Evolutionary conservation across 2,888 invertebrate species (phyloP).

Genomic region (Tetheella fluctuosa): DNA sequence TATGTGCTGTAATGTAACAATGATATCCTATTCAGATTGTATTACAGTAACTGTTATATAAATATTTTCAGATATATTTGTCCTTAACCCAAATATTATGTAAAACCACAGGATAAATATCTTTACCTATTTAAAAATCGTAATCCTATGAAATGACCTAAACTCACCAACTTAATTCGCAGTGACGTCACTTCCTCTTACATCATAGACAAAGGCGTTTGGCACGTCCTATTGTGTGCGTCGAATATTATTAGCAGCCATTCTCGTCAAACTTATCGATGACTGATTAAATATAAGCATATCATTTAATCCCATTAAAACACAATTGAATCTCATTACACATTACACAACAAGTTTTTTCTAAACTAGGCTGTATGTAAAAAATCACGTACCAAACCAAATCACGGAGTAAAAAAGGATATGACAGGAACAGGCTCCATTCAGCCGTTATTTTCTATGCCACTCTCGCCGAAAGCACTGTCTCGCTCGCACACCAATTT

Average conservation of each 20-base stretch:
- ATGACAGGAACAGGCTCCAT: conserved; percentile 43
- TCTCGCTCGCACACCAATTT: conserved; percentile 31
- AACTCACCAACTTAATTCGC: background rate
- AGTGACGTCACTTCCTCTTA: conserved; percentile 38
- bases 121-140: background rate
- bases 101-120: background rate
- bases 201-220: conserved; percentile 26
- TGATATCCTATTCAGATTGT: no score
- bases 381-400: conserved; percentile 27
- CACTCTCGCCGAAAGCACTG: conserved; percentile 21
- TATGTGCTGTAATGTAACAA: no score
- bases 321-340: background rate
- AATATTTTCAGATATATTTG: no score
- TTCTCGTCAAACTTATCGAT: background rate
- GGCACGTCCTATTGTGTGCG: conserved; percentile 1
- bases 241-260: conserved; percentile 1
- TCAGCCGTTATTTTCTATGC: conserved; percentile 44
- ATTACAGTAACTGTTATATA: no score
- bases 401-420: conserved; percentile 28
- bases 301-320: no score
- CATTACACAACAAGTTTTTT: conserved; percentile 13
- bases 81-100: no score
- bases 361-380: background rate
- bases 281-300: no score
- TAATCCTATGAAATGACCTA: background rate